Base-by-base conservation (phyloP, 2,888 invertebrate species). In the Beris morrisii region DNA sequence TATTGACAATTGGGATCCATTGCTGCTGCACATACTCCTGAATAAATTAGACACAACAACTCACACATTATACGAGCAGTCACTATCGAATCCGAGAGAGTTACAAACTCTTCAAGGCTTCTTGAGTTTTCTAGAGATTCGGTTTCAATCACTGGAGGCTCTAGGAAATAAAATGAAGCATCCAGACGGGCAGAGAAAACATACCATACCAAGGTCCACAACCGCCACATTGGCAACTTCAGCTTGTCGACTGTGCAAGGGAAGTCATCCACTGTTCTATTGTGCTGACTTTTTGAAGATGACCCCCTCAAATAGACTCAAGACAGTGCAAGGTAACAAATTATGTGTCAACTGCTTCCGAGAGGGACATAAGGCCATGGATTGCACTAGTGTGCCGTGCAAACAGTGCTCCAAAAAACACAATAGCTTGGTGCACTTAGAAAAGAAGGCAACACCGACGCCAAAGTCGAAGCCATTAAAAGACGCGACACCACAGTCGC, bases 21-120 rank as follows among this genome's bases (percentile, higher is more conserved):
- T n/a, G n/a, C n/a, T n/a, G n/a, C n/a, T n/a, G n/a, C n/a, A n/a
- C n/a, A n/a, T n/a, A n/a, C n/a, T n/a, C n/a, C n/a, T n/a, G n/a
- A n/a, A n/a, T n/a, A n/a, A n/a, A n/a, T n/a, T n/a, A n/a, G n/a
- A 52, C 28, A 52, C 5, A 30, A 28, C 28, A 1, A 13, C 28
- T 11, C 52, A 52, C 52, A 52, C 6, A 9, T 52, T 52, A 30
- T 52, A 15, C 28, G 52, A 52, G 15, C 52, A 52, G 30, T 52
- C 52, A 5, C 28, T 52, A 2, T 28, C 5, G 3, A 28, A 5
- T 7, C 15, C 52, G 30, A 22, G 52, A 15, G 52, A 22, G 31
- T 15, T 52, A 15, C 52, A 52, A 12, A 15, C 52, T 28, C 1
- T 52, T 11, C n/a, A 15, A 7, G 11, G 5, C 5, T 52, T 22